Percentiles rank a stretch among this genome's conserved stretches.
These are phyloP conservation scores for Cerceris ruficornis DNA, from an alignment of 2,888 invertebrate species.

Conservation along the genomic window DNA sequence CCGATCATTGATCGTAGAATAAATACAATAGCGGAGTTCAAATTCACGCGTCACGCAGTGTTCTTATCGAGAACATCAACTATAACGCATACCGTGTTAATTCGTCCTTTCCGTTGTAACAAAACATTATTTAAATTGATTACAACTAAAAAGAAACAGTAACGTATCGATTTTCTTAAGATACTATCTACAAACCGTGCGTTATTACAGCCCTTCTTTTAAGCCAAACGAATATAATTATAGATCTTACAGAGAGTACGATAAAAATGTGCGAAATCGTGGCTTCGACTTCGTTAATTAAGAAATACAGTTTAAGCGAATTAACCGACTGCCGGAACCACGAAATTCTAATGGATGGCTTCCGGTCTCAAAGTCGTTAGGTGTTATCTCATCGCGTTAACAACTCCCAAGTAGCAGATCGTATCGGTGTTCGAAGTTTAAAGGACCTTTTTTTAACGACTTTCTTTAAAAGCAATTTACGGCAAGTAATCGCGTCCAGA, in stretches of 20 bases:
- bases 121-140: not conserved
- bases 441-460: slow-evolving; percentile 35
- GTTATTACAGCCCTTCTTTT: no score
- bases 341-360: slow-evolving; percentile 69
- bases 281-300: slow-evolving; percentile 52
- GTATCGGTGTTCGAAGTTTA: slow-evolving; percentile 54
- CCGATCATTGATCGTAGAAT: no score
- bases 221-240: no score
- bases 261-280: slow-evolving; percentile 14
- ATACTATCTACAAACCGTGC: no score
- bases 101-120: not conserved
- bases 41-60: no score
- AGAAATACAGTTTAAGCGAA: slow-evolving; percentile 60
- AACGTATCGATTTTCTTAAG: not conserved
- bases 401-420: slow-evolving; percentile 59
- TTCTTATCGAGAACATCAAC: no score
- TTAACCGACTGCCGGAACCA: slow-evolving; percentile 61
- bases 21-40: no score
- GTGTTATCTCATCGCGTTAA: slow-evolving; percentile 65
- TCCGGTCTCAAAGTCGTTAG: slow-evolving; percentile 67
- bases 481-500: slow-evolving; percentile 30
- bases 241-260: not conserved
- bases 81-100: not conserved
- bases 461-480: slow-evolving; percentile 41
- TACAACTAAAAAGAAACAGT: not conserved